Base-by-base conservation (phyloP, 1,140 invertebrate genomes). In the Zaprionus gabonicus region DNA sequence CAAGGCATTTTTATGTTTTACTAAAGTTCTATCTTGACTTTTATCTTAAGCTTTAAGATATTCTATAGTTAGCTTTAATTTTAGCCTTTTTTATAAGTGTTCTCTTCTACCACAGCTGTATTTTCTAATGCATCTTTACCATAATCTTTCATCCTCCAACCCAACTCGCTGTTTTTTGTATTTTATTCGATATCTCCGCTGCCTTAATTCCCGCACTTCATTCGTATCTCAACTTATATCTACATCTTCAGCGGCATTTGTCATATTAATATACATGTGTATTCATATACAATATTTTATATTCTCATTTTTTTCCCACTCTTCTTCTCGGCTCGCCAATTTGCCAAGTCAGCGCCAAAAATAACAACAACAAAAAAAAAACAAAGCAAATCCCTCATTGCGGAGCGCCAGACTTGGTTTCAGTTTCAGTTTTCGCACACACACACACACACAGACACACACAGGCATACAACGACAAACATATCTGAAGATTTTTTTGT, bases 281-380 rank as follows among this genome's bases (percentile, higher is more conserved):
- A 34, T 17, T 7, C 27, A 49, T 53, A 64, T 20, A 20, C 20
- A 20, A 20, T 31, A 51, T 15, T 67, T 46, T 7, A 57, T n/a
- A 7, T 31, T 38, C 20, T 20, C 20, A 20, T 20, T 17, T n/a
- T 17, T 44, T 44, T 17, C n/a, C 15, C 41, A n/a, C 7, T n/a
- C 9, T 23, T 51, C 20, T 51, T 57, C 23, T 58, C 38, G 38
- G 38, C 38, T 56, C 60, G 46, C 53, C 27, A 68, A 73, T 68
- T 75, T 49, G 72, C 67, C 31, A 75, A 71, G 41, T 75, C 59
- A 75, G 72, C 72, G 55, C 53, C 64, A 27, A 69, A 69, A 69
- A 68, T 27, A 51, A 71, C 62, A 55, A 44, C 12, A 64, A 2
- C n/a, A 23, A 4, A 12, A 55, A 12, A 20, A 38, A 62, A 49